Conservation (phyloP, 2,113 vertebrate species). For the Pedetes capensis region DNA sequence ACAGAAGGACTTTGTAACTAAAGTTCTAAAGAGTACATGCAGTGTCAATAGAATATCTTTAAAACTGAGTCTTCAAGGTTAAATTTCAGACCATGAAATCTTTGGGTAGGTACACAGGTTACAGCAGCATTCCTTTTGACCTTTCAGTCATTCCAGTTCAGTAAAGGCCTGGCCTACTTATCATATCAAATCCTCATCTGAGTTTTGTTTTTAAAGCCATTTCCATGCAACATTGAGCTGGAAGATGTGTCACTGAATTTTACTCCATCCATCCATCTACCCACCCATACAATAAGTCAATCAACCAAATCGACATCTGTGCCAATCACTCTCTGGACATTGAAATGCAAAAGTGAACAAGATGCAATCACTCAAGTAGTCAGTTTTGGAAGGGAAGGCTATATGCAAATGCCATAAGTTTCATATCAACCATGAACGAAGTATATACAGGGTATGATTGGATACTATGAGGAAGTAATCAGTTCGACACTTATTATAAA, state of each 20-base stretch:
- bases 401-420: neutral
- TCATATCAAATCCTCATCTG: conserved; percentile 2
- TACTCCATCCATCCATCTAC: neutral
- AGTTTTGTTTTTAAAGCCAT: conserved; percentile 11
- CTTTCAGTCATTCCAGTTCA: neutral
- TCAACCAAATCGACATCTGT: neutral
- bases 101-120: neutral
- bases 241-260: neutral
- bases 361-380: neutral
- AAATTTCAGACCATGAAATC: conserved; percentile 30
- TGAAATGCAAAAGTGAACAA: conserved; percentile 7
- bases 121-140: neutral
- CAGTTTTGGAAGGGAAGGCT: neutral
- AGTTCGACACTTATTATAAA: conserved; percentile 3
- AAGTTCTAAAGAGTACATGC: neutral
- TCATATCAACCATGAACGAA: neutral
- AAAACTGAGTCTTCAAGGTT: neutral
- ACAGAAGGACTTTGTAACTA: neutral
- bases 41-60: neutral
- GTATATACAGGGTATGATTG: neutral
- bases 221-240: neutral
- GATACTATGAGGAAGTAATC: neutral
- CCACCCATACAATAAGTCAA: neutral
- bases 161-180: neutral
- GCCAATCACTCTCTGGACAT: neutral